Conservation (phyloP, 2,113 vertebrate genomes). For the Tapirus terrestris region DNA sequence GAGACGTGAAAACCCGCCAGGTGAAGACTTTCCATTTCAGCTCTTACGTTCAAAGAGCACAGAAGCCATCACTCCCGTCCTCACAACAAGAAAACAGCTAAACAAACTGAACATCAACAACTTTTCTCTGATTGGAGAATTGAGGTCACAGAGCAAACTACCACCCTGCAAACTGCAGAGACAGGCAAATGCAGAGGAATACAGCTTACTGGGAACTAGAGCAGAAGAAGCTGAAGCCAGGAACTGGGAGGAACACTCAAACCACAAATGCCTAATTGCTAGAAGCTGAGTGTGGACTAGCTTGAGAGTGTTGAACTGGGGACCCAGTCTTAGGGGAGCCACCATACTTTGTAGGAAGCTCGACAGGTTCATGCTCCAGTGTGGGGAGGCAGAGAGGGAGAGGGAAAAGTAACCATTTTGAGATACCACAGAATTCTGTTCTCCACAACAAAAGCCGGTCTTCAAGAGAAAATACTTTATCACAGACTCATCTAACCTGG, state of each 20-base stretch:
- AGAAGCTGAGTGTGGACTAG: background rate
- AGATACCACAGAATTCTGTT: background rate
- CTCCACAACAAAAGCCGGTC: background rate
- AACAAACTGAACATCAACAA: background rate
- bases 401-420: background rate
- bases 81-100: background rate
- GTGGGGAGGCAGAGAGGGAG: background rate
- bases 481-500: background rate
- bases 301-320: background rate
- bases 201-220: background rate
- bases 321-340: background rate
- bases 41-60: background rate
- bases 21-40: background rate
- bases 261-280: background rate
- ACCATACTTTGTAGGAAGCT: background rate
- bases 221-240: background rate
- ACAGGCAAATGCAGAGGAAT: background rate
- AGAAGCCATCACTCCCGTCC: background rate
- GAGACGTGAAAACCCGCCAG: background rate
- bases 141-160: background rate
- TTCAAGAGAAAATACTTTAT: background rate
- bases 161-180: background rate
- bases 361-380: background rate
- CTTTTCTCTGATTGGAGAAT: background rate
- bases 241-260: background rate